A percentile compares a stretch with the other conserved stretches of the same genome.
These are phyloP conservation scores for Papilio gigon DNA, from an alignment of 2,888 invertebrate genomes.

Conservation along the genomic window DNA sequence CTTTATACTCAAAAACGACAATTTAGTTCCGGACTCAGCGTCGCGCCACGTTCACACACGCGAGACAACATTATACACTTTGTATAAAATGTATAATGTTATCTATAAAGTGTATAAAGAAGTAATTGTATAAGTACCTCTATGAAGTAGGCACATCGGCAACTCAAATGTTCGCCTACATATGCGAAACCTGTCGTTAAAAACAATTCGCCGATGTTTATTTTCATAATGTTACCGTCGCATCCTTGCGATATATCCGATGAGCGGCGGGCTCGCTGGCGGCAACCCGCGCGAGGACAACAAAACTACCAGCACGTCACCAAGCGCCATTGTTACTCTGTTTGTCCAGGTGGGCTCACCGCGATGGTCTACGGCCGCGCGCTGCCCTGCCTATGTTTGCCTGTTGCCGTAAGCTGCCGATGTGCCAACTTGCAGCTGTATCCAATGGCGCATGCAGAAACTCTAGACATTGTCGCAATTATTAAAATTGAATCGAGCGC, in stretches of 20 bases:
- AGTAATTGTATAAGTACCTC: not conserved
- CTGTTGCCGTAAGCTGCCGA: not conserved
- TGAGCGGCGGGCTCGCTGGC: not conserved
- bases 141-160: too few relatives aligned
- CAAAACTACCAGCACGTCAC: constrained; percentile 1
- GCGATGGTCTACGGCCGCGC: not conserved
- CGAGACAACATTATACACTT: too few relatives aligned
- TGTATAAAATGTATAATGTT: too few relatives aligned
- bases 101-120: too few relatives aligned
- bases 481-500: not conserved
- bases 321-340: not conserved
- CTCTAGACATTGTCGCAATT: not conserved
- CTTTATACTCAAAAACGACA: not conserved
- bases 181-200: not conserved
- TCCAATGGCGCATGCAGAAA: not conserved
- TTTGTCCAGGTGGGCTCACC: constrained; percentile 7
- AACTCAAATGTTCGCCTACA: not conserved
- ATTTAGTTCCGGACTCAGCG: not conserved
- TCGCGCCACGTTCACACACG: too few relatives aligned
- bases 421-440: not conserved
- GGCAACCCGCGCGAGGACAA: not conserved
- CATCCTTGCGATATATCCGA: constrained; percentile 14
- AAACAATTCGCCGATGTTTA: not conserved
- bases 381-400: not conserved
- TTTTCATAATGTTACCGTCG: not conserved